Conservation (phyloP, 2,797 vertebrate species). For the Alosa sapidissima region DNA sequence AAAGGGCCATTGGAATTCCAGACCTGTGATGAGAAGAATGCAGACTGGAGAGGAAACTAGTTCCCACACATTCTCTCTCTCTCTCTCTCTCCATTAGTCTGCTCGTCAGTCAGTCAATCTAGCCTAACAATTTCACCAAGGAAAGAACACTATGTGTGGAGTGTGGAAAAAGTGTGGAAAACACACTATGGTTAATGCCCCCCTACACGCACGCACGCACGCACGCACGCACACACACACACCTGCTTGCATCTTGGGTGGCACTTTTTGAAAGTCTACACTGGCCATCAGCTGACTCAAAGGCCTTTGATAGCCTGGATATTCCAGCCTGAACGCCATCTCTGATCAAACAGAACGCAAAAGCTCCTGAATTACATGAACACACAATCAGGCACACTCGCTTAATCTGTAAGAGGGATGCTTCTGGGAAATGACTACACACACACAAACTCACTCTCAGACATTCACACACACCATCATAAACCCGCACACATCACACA, state of each 20-base stretch:
- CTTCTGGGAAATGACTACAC: neutral
- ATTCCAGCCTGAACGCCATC: neutral
- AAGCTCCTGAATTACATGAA: neutral
- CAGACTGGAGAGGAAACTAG: constrained; percentile 39
- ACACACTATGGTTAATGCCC: constrained; percentile 22
- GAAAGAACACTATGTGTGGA: neutral
- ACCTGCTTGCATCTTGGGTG: neutral
- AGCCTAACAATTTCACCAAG: constrained; percentile 27
- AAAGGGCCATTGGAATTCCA: constrained; percentile 48
- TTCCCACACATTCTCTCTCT: constrained; percentile 33
- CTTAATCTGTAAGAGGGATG: neutral
- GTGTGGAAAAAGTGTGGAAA: constrained; percentile 17
- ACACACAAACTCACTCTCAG: neutral
- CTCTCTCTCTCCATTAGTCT: neutral
- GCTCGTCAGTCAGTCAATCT: constrained; percentile 37
- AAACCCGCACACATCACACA: neutral
- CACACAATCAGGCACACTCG: neutral
- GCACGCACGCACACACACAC: neutral
- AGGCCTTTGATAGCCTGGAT: neutral
- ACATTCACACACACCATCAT: neutral
- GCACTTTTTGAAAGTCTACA: neutral
- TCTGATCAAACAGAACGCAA: neutral
- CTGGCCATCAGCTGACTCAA: neutral
- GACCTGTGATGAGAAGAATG: constrained; percentile 41
- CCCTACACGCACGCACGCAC: neutral